A percentile compares a stretch with the other conserved stretches of the same genome.
These are phyloP conservation scores for Dioctria linearis DNA, from an alignment of 2,888 invertebrate species.

Conservation along the genomic window DNA sequence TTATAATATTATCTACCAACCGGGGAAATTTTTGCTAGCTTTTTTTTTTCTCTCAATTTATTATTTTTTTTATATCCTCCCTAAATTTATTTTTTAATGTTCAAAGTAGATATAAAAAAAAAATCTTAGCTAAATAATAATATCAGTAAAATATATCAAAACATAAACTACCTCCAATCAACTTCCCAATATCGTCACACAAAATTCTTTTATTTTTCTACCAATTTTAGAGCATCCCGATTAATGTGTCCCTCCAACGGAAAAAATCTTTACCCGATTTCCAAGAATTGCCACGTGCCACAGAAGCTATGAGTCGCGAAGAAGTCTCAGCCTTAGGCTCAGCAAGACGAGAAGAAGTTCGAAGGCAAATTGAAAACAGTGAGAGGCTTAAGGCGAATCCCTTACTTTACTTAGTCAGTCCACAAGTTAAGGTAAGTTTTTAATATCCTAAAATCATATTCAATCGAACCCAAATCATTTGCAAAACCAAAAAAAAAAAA, in stretches of 20 bases:
- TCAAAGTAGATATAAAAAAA: neutral
- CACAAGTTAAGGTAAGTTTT: conserved; percentile 91
- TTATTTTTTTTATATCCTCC: too few species aligned
- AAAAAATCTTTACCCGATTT: conserved; percentile 98
- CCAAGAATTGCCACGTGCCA: conserved; percentile 84
- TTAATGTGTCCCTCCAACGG: conserved; percentile 85
- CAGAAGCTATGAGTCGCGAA: conserved; percentile 91
- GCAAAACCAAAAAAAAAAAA: neutral
- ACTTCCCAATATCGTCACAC: conserved; percentile 18
- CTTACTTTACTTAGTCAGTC: conserved; percentile 95
- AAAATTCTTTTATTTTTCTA: conserved; percentile 59
- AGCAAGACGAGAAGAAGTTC: conserved; percentile 93
- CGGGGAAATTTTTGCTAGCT: too few species aligned
- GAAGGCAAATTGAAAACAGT: conserved; percentile 90
- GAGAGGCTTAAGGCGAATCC: conserved; percentile 96
- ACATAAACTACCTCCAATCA: neutral
- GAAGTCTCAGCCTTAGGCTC: conserved; percentile 96
- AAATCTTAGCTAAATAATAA: too few species aligned
- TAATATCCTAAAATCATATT: neutral
- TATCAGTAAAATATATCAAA: neutral
- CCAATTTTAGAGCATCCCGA: conserved; percentile 80
- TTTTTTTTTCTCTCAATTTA: too few species aligned
- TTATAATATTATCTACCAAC: too few species aligned
- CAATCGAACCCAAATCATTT: too few species aligned
- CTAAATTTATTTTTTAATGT: neutral